Evolutionary conservation across 2,888 invertebrate genomes (phyloP).

Genomic region (Hydrotaea diabolus): DNA sequence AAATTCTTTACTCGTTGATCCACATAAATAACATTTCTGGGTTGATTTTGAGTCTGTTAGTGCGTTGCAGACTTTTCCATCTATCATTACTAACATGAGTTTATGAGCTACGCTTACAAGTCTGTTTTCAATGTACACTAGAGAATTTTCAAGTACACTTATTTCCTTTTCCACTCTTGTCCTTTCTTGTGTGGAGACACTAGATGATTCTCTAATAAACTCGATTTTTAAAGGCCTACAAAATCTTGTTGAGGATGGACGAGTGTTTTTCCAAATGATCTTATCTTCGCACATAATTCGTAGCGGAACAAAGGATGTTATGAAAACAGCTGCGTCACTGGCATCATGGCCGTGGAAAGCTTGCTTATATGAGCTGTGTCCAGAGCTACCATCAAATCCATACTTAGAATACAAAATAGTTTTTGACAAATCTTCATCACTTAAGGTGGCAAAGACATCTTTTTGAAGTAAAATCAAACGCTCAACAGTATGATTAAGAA

Average conservation of each 20-base stretch:
- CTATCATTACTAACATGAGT: too few relatives aligned
- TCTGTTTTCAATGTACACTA: conserved; percentile 11
- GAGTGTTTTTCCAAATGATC: conserved; percentile 50
- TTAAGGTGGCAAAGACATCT: background rate
- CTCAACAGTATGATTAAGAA: too few relatives aligned
- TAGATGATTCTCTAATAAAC: conserved; percentile 38
- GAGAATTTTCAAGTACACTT: conserved; percentile 33
- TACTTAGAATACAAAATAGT: conserved; percentile 1
- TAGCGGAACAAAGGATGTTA: background rate
- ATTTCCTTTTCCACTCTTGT: conserved; percentile 37
- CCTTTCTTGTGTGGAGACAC: conserved; percentile 40
- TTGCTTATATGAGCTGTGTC: too few relatives aligned
- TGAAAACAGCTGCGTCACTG: too few relatives aligned
- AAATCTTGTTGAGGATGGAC: conserved; percentile 48
- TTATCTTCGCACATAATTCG: too few relatives aligned
- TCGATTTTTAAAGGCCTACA: too few relatives aligned
- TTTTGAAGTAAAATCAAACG: too few relatives aligned
- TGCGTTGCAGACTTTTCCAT: conserved; percentile 34
- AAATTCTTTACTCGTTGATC: conserved; percentile 34
- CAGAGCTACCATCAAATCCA: too few relatives aligned
- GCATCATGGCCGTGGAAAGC: too few relatives aligned
- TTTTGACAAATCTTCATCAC: background rate
- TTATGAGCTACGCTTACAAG: conserved; percentile 10
- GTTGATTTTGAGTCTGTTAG: conserved; percentile 26
- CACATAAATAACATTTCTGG: conserved; percentile 37